phyloP scores from a whole-genome alignment of 2,797 vertebrate genomes.

The Muscicapa striata region DNA sequence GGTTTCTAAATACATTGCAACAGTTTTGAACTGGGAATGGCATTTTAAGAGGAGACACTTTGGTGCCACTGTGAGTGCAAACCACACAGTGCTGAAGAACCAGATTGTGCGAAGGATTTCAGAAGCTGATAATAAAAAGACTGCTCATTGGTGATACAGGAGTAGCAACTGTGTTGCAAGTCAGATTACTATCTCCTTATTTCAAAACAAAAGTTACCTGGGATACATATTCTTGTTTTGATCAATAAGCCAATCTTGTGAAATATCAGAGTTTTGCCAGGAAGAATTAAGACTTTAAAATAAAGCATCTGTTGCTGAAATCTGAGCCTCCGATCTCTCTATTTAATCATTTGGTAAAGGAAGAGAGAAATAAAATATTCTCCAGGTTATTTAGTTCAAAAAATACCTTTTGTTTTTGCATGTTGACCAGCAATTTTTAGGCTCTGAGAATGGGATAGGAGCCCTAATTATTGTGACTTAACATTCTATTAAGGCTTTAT shows the following conservation, averaged over 20 bases:
- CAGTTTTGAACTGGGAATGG: constrained; percentile 19
- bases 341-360: not conserved
- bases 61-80: not conserved
- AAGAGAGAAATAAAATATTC: not conserved
- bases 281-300: constrained; percentile 1
- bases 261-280: not conserved
- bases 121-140: not conserved
- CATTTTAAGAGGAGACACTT: constrained; percentile 1
- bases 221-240: not conserved
- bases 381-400: not conserved
- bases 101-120: not conserved
- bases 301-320: constrained; percentile 21
- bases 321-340: not conserved
- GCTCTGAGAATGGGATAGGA: not conserved
- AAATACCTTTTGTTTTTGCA: not conserved
- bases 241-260: not conserved
- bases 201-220: constrained; percentile 21
- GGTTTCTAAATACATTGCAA: constrained; percentile 10
- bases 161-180: constrained; percentile 17
- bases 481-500: not conserved
- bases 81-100: not conserved
- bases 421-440: not conserved
- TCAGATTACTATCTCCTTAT: not conserved
- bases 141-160: not conserved
- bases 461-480: not conserved